A percentile compares a stretch with the other conserved stretches of the same genome.
These are phyloP conservation scores for Phainopepla nitens DNA, from an alignment of 2,113 vertebrate genomes.

Conservation along the genomic window DNA sequence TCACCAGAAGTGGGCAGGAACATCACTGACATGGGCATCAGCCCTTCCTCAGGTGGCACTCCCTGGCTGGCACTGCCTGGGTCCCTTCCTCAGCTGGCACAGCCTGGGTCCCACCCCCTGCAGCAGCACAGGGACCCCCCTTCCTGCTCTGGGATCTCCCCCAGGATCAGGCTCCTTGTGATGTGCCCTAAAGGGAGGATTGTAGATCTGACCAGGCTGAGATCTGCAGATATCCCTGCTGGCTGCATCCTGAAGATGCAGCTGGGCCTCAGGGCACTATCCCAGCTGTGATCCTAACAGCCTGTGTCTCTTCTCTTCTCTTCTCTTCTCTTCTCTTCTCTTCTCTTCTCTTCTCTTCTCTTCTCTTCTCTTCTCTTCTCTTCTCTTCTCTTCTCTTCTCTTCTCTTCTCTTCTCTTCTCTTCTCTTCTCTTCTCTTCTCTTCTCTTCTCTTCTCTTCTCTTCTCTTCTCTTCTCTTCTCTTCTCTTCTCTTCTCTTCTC, in stretches of 20 bases:
- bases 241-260: neutral
- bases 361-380: too few relatives aligned
- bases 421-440: too few relatives aligned
- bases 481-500: too few relatives aligned
- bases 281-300: neutral
- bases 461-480: too few relatives aligned
- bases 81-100: neutral
- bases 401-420: too few relatives aligned
- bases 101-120: too few relatives aligned
- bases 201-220: neutral
- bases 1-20: neutral
- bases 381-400: too few relatives aligned
- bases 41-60: neutral
- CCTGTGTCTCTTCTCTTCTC: neutral
- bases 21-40: neutral
- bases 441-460: too few relatives aligned
- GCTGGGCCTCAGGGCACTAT: neutral
- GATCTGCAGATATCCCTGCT: neutral
- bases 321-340: too few relatives aligned
- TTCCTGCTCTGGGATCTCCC: neutral
- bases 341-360: too few relatives aligned
- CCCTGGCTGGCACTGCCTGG: neutral
- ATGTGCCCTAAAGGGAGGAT: neutral
- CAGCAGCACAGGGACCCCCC: neutral
- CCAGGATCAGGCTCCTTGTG: neutral